A percentile compares a stretch with the other conserved stretches of the same genome.
Conservation (phyloP, 2,888 invertebrate species). For the Phrixothrix hirtus region DNA sequence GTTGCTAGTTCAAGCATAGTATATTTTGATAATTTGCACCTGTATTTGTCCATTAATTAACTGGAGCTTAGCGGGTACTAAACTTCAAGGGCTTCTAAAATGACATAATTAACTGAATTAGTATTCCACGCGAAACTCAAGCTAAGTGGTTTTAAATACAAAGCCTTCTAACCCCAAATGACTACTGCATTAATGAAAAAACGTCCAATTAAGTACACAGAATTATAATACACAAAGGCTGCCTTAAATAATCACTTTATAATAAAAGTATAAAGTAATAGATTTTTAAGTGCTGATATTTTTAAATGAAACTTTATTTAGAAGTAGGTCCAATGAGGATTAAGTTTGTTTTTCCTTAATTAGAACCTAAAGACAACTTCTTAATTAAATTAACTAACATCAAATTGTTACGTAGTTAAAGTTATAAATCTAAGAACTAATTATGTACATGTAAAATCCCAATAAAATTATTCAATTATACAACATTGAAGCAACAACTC, state of each 20-base stretch:
- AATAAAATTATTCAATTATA: constrained; percentile 8
- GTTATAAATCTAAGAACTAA: constrained; percentile 9
- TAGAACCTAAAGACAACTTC: constrained; percentile 8
- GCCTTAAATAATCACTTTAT: constrained; percentile 2
- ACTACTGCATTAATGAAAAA: constrained; percentile 18
- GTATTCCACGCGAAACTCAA: constrained; percentile 27
- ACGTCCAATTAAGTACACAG: constrained; percentile 21
- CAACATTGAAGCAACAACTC: constrained; percentile 20
- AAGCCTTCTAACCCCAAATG: constrained; percentile 21
- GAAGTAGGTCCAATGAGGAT: constrained; percentile 9
- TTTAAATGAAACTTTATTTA: constrained; percentile 13
- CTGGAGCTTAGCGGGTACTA: constrained; percentile 7
- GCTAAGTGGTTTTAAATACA: constrained; percentile 29
- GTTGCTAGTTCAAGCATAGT: no score
- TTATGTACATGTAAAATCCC: constrained; percentile 13
- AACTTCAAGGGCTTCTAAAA: constrained; percentile 21
- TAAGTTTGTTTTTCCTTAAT: constrained; percentile 11
- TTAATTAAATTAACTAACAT: constrained; percentile 21
- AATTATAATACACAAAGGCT: constrained; percentile 14
- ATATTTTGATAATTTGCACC: constrained; percentile 16
- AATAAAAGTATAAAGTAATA: constrained; percentile 5
- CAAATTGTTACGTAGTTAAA: constrained; percentile 16
- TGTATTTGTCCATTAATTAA: constrained; percentile 21
- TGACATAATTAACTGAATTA: constrained; percentile 28
- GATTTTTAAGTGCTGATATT: neutral